phyloP scores from a whole-genome alignment of 2,888 invertebrate genomes.

The Cynaeus angustus region DNA sequence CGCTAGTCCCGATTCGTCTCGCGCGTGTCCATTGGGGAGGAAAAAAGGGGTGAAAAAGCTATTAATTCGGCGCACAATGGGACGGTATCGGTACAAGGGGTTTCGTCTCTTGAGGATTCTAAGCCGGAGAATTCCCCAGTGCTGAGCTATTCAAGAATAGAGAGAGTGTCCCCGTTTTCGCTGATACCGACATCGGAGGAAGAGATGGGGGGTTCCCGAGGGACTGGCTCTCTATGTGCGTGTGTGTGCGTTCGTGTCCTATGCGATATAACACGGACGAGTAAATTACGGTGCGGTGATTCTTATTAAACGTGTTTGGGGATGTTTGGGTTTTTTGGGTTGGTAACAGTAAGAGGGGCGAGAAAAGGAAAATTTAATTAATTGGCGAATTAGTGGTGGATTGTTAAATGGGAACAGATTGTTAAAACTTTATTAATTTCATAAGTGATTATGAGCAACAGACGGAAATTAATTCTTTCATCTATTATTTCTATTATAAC shows the following conservation, averaged over 20 bases:
- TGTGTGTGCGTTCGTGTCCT: slow-evolving; percentile 21
- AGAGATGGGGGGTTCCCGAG: slow-evolving; percentile 19
- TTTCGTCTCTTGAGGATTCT: slow-evolving; percentile 34
- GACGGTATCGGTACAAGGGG: slow-evolving; percentile 32
- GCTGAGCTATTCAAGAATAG: slow-evolving; percentile 36
- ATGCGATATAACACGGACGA: slow-evolving; percentile 24
- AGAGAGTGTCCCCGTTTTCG: slow-evolving; percentile 24
- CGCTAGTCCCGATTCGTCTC: slow-evolving; percentile 28
- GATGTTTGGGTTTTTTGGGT: slow-evolving; percentile 3
- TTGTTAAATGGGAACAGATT: no score
- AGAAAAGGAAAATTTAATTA: no score
- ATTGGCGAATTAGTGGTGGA: no score
- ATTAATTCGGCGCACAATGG: slow-evolving; percentile 42
- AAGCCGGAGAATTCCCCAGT: slow-evolving; percentile 42
- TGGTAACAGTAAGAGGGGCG: no score
- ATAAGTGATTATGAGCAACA: no score
- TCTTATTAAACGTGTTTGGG: slow-evolving; percentile 26
- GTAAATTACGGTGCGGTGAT: slow-evolving; percentile 41
- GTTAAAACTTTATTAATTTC: no score
- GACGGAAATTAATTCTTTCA: no score
- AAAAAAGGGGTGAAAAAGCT: slow-evolving; percentile 40
- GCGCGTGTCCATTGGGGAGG: slow-evolving; percentile 18
- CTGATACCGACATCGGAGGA: slow-evolving; percentile 17
- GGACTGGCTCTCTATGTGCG: slow-evolving; percentile 3
- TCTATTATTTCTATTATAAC: no score